Evolutionary conservation across 64 coral and sea anemone species (phyloP).

Genomic region (Porites lutea): DNA sequence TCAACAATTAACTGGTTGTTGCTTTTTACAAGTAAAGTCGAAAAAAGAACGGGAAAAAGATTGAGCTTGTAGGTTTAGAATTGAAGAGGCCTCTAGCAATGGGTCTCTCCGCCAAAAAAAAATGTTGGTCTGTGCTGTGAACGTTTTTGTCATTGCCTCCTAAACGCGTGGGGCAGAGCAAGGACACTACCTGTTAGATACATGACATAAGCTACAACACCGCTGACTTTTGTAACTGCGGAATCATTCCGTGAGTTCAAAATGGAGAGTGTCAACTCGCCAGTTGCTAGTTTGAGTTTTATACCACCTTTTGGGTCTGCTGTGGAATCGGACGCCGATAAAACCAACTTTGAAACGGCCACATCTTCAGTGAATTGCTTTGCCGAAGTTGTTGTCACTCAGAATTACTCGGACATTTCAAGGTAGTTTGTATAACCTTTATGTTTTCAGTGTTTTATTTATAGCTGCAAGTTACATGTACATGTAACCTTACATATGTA

Average conservation of each 20-base stretch:
- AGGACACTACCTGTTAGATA: not conserved
- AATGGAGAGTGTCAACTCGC: constrained; percentile 3
- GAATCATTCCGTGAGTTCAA: not conserved
- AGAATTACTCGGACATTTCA: constrained; percentile 48
- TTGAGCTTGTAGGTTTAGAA: too few relatives aligned
- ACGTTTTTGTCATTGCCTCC: too few relatives aligned
- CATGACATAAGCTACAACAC: not conserved
- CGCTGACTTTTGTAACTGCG: not conserved
- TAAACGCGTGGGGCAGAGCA: too few relatives aligned
- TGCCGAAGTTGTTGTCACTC: constrained; percentile 51
- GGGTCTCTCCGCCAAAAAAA: too few relatives aligned
- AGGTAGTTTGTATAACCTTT: constrained; percentile 19
- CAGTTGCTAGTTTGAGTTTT: constrained; percentile 1
- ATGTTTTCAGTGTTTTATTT: not conserved
- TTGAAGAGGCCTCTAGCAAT: too few relatives aligned
- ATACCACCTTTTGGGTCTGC: constrained; percentile 26
- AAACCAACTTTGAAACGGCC: constrained; percentile 46
- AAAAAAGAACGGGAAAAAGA: too few relatives aligned
- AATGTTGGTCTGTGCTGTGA: too few relatives aligned
- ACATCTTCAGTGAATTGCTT: constrained; percentile 62
- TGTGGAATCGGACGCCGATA: constrained; percentile 38
- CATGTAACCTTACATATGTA: too few relatives aligned
- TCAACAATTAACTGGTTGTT: too few relatives aligned
- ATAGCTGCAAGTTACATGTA: too few relatives aligned
- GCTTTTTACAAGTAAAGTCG: too few relatives aligned